phyloP scores from a whole-genome alignment of 2,113 vertebrate species.

The Entosphenus tridentatus region DNA sequence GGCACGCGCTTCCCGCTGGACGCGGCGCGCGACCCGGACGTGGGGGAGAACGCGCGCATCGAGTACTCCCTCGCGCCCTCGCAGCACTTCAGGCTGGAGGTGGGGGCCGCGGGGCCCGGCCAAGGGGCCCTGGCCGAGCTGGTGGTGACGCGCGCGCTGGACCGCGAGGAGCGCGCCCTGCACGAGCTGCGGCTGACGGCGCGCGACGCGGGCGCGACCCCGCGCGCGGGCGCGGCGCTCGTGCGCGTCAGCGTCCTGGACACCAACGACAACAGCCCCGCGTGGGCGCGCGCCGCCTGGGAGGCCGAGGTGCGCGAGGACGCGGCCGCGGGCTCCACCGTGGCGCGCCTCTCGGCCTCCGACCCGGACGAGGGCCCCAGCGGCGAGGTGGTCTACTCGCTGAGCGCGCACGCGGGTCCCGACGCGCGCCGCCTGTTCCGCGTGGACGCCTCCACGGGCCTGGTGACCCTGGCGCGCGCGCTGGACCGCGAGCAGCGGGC shows the following conservation, averaged over 20 bases:
- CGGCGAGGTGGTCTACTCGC: slow-evolving; percentile 55
- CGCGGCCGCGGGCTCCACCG: slow-evolving; percentile 32
- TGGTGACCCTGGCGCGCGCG: slow-evolving; percentile 25
- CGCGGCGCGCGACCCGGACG: slow-evolving; percentile 57
- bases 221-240: slow-evolving; percentile 42
- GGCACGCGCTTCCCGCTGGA: slow-evolving; percentile 65
- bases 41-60: too few species aligned
- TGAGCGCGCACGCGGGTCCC: slow-evolving; percentile 34
- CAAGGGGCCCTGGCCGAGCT: slow-evolving; percentile 47
- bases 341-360: slow-evolving; percentile 42
- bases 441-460: slow-evolving; percentile 34
- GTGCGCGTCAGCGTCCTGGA: slow-evolving; percentile 50
- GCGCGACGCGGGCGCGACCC: slow-evolving; percentile 48
- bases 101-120: slow-evolving; percentile 18
- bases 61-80: slow-evolving; percentile 39
- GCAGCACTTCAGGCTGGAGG: slow-evolving; percentile 29
- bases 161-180: slow-evolving; percentile 28
- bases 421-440: slow-evolving; percentile 41
- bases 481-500: slow-evolving; percentile 47
- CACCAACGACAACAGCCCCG: slow-evolving; percentile 73
- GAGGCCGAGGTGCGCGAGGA: slow-evolving; percentile 43
- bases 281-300: slow-evolving; percentile 38
- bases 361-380: slow-evolving; percentile 71
- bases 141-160: slow-evolving; percentile 34
- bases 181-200: slow-evolving; percentile 40